Percentiles rank a stretch among this genome's conserved stretches.
Evolutionary conservation across 1,140 invertebrate species (phyloP).

Genomic region (Callitettix versicolor): DNA sequence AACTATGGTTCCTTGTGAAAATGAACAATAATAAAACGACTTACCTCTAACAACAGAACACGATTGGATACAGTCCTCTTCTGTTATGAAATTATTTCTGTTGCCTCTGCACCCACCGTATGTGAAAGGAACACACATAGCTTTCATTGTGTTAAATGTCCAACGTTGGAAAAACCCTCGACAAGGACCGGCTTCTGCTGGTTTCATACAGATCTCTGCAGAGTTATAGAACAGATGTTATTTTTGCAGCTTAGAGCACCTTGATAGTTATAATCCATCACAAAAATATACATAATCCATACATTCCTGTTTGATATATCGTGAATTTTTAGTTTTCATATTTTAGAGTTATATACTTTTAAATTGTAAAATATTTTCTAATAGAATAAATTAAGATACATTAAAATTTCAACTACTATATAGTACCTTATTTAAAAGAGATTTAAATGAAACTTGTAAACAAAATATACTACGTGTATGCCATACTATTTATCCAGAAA

Average conservation of each 20-base stretch:
- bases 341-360: no score
- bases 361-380: no score
- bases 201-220: constrained; percentile 62
- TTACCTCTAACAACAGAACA: constrained; percentile 38
- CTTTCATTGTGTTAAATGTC: constrained; percentile 43
- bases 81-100: constrained; percentile 56
- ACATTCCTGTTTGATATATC: neutral
- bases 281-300: neutral
- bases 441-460: no score
- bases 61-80: constrained; percentile 41
- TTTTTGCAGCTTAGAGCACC: constrained; percentile 9
- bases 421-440: no score
- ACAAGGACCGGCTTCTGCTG: constrained; percentile 59
- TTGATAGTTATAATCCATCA: no score
- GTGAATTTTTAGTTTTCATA: neutral
- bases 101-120: constrained; percentile 68
- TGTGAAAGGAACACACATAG: constrained; percentile 44
- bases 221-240: constrained; percentile 11
- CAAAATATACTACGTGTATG: no score
- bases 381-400: no score
- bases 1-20: no score
- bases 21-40: no score
- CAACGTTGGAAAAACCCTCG: constrained; percentile 55
- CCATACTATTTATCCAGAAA: no score
- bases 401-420: no score